Evolutionary conservation across 2,888 invertebrate genomes (phyloP), one percentile per base, ranked within the genome.

Genomic region (Dendrolimus pini): DNA sequence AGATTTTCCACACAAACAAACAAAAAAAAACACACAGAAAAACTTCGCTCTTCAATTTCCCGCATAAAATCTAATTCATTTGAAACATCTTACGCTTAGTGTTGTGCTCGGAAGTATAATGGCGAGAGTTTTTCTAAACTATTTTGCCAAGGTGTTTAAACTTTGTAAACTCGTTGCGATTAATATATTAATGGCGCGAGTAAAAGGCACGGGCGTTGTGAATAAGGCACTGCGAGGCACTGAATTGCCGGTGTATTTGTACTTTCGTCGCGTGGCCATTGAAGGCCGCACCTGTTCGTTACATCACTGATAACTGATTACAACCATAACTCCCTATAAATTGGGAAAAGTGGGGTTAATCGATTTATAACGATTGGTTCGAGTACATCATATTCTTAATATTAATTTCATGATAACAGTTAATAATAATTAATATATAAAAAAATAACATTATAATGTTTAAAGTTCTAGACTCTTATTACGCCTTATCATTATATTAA

Each of bases 191-290:
- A 62, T 61, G 58, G 55, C 12, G 57, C 56, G 60, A 61, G 56
- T 61, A 66, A 77, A 30, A 79, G 75, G 80, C 80, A 82, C 87
- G 81, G 67, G 82, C 66, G 78, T 68, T 71, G 61, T 64, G 71
- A 59, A 57, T 69, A 75, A 83, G 84, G 83, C 81, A 77, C 85
- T 64, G 76, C 78, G 79, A 70, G 77, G 75, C 68, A 84, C 85
- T 84, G 80, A 64, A 59, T 63, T 55, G 58, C 58, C 53, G 56
- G 61, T 59, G 6, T 30, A 58, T 60, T 54, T 60, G 59, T 61
- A 62, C 56, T 55, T 60, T 62, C 59, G 59, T 57, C 62, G 54
- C 60, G 61, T 57, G 57, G 60, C 60, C 47, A 53, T 55, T 55
- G 52, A 53, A 52, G 57, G 62, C 61, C 74, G 55, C 70, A 72